phyloP scores from a whole-genome alignment of 1,140 invertebrate species.

The Cyrtorhinus lividipennis region DNA sequence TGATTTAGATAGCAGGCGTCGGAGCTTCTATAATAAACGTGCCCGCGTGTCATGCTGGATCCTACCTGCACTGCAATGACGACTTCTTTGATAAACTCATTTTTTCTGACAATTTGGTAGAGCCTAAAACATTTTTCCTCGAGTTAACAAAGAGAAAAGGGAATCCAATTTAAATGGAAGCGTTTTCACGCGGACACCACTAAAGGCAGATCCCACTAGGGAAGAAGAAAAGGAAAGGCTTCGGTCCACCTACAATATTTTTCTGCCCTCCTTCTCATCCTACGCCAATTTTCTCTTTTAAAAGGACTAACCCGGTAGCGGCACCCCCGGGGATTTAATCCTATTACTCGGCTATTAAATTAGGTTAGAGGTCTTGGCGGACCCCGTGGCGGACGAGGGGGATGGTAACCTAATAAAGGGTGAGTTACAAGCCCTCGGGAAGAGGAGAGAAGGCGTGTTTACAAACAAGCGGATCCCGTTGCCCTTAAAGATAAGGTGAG shows the following conservation, averaged over 20 bases:
- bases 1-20: too few relatives aligned
- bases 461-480: conserved; percentile 7
- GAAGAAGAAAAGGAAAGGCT: too few relatives aligned
- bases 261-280: not conserved
- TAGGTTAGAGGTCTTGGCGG: conserved; percentile 2
- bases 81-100: too few relatives aligned
- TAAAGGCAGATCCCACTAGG: too few relatives aligned
- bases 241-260: not conserved
- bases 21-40: too few relatives aligned
- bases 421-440: not conserved
- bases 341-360: conserved; percentile 4
- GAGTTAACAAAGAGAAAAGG: too few relatives aligned
- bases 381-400: not conserved
- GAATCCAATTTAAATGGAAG: too few relatives aligned
- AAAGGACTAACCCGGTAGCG: not conserved
- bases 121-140: too few relatives aligned
- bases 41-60: too few relatives aligned
- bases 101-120: too few relatives aligned
- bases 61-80: too few relatives aligned
- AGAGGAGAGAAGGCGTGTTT: not conserved
- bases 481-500: not conserved
- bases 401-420: conserved; percentile 1
- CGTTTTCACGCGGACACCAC: too few relatives aligned
- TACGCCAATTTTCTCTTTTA: not conserved
- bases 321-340: conserved; percentile 6